These are phyloP conservation scores for Caprella mutica DNA, from an alignment of 2,888 invertebrate species.

Conservation along the genomic window DNA sequence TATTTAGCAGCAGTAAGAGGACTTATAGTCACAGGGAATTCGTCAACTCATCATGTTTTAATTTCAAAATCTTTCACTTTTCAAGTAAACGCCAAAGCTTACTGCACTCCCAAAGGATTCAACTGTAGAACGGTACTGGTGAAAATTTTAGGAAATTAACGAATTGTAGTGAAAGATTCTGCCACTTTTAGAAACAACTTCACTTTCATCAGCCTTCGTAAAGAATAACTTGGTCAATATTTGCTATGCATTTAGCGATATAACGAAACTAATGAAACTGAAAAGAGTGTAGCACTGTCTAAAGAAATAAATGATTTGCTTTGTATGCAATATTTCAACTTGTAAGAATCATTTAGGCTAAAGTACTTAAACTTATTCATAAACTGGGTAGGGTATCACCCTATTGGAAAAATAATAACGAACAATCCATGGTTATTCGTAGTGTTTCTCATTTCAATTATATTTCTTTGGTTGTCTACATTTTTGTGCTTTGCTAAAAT, in stretches of 20 bases:
- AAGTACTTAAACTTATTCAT: not conserved
- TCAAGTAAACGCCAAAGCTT: not conserved
- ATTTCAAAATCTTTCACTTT: not conserved
- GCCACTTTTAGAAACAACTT: not conserved
- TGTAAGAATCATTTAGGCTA: not conserved
- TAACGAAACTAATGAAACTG: not conserved
- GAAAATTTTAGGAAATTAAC: not conserved
- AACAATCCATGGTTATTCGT: not conserved
- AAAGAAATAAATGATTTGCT: not conserved
- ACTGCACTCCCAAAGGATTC: not conserved
- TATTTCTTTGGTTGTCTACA: not conserved
- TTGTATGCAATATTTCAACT: not conserved
- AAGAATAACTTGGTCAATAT: not conserved
- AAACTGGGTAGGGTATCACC: not conserved
- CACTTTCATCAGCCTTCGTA: not conserved
- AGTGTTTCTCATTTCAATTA: not conserved
- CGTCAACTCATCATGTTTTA: not conserved
- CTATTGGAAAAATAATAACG: not conserved
- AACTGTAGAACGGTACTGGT: not conserved
- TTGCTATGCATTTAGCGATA: not conserved
- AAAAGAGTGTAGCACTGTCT: not conserved
- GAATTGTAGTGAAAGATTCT: not conserved
- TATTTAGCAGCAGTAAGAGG: slow-evolving; percentile 5
- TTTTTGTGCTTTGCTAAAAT: not conserved
- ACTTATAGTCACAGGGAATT: not conserved